Base-by-base conservation (phyloP, 2,113 vertebrate genomes). In the Crocuta crocuta region DNA sequence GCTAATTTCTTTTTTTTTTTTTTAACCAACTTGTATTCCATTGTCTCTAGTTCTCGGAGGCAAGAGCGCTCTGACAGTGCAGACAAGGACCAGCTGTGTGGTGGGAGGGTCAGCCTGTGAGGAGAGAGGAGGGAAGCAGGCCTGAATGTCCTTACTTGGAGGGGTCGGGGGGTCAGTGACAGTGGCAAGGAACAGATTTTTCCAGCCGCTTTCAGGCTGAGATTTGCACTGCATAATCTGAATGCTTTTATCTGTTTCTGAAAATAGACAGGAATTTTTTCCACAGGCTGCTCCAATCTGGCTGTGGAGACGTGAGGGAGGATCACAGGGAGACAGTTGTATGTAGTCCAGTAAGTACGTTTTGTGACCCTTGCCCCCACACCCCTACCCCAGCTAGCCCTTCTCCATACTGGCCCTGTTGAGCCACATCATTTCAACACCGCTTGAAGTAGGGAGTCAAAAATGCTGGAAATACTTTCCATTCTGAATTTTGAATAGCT, bases 261-360 rank as follows among this genome's bases (percentile, higher is more conserved):
- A 99, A 99, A 99, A 99, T 99, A 99, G 99, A 99, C 98, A 99
- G 99, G 99, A 99, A 99, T 99, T 99, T 99, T 99, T 99, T 99
- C 99, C 99, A 99, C 98, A 98, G 98, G 97, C 98, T 98, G 98
- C 98, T 99, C 99, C 99, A 99, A 99, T 99, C 98, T 99, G 99
- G 98, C 98, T 39, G 26, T 97, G 98, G 98, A 98, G 98, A 99
- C 98, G 97, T 97, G 97, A 98, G 97, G 98, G 98, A 99, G 98
- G 98, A 99, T 98, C 97, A 98, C 96, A 95, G 93, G 98, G 98
- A 99, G 98, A 99, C 98, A 98, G 98, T 98, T 98, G 98, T 90
- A 97, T 95, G 97, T 95, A 96, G 98, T 97, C 98, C 98, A 98
- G 98, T 95, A 91, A 97, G 97, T 65, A 10, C 23, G 81, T 89